Evolutionary conservation across 2,113 vertebrate genomes (phyloP), one percentile per base, ranked within the genome.

Genomic region (Eurystomus gularis): DNA sequence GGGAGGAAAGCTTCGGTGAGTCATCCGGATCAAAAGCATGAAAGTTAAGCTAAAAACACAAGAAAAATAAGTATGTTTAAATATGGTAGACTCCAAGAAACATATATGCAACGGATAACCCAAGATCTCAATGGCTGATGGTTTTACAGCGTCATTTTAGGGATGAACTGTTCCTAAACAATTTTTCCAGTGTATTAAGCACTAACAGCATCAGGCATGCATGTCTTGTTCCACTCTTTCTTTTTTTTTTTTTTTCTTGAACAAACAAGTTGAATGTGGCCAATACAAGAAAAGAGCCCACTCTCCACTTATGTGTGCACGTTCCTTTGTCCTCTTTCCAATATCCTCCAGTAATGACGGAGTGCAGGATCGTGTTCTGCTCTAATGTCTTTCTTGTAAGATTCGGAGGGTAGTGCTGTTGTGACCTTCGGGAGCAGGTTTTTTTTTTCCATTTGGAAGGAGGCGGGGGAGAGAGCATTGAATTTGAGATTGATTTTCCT

Each of bases 321-420:
- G 6, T 91, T 97, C 82, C 71, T 97, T 97, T 97, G 95, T 97
- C 94, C 85, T 94, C 71, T 77, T 94, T 95, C 95, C 91, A 97
- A 94, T 95, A 94, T 97, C 93, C 87, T 86, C 82, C 70, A 70
- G 91, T 96, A 97, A 97, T 97, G 95, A 97, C 57, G 54, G 88
- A 93, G 91, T 69, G 49, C 77, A 73, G 91, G 93, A 97, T 80
- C 81, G 7, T 97, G 96, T 97, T 97, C 88, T 96, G 78, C 93
- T 94, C 91, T 97, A 97, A 96, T 96, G 96, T 95, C 94, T 96
- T 94, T 96, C 95, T 97, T 97, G 95, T 96, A 94, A 96, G 94
- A 96, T 96, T 96, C 8, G 58, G 88, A 95, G 95, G 89, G 95
- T 96, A 96, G 96, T 97, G 95, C 89, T 11, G 24, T 82, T 2